Percentiles rank a stretch among this genome's conserved stretches.
phyloP scores from a whole-genome alignment of 2,888 invertebrate genomes.

The Diarsia rubi region DNA sequence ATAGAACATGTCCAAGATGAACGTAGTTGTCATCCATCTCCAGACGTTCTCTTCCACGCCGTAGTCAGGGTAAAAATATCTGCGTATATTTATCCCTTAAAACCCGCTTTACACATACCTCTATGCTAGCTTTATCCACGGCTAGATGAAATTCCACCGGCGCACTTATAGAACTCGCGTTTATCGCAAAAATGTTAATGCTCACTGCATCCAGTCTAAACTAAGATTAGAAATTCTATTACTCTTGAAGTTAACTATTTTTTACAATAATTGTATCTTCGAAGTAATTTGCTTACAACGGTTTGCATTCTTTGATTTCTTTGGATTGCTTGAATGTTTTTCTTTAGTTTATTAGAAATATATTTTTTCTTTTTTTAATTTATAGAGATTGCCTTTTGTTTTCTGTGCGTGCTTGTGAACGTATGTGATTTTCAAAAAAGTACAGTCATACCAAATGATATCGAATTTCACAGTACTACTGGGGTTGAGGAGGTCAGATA shows the following conservation, averaged over 20 bases:
- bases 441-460: no score
- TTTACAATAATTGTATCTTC: constrained; percentile 22
- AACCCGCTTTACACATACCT: constrained; percentile 5
- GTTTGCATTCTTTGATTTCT: constrained; percentile 40
- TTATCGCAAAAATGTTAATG: constrained; percentile 49
- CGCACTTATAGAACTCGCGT: constrained; percentile 36
- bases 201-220: constrained; percentile 27
- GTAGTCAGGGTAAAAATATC: no score
- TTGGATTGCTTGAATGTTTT: constrained; percentile 12
- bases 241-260: constrained; percentile 32
- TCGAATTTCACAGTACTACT: no score
- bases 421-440: neutral
- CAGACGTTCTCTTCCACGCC: no score
- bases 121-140: constrained; percentile 3
- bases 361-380: neutral
- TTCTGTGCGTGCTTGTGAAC: no score
- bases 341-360: neutral
- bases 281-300: constrained; percentile 23
- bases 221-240: constrained; percentile 54
- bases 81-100: neutral
- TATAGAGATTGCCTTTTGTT: neutral
- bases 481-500: no score
- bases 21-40: no score
- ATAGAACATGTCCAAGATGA: no score
- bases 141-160: constrained; percentile 28